These are phyloP conservation scores for Trichoplusia ni DNA, from an alignment of 1,140 invertebrate genomes.

Conservation along the genomic window DNA sequence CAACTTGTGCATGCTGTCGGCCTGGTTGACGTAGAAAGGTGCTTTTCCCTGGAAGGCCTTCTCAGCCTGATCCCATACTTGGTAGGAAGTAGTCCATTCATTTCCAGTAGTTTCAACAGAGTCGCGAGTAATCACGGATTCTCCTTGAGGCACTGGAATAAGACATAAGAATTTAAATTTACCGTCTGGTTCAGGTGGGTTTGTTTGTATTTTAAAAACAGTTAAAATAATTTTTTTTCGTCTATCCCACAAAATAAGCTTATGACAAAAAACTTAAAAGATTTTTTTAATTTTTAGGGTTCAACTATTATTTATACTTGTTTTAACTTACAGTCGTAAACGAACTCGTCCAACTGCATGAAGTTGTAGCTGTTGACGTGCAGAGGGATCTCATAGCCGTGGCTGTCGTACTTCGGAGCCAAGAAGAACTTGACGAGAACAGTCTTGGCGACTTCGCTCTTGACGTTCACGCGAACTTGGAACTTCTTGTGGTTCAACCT, in stretches of 20 bases:
- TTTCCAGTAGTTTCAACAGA: constrained; percentile 70
- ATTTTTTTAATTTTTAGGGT: no score
- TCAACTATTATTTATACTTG: background rate
- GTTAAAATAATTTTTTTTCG: background rate
- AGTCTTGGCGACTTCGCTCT: constrained; percentile 54
- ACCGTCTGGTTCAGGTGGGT: background rate
- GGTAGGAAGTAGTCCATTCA: constrained; percentile 59
- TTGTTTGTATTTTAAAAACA: background rate
- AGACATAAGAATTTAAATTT: no score
- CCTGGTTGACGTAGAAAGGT: background rate
- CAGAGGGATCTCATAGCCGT: constrained; percentile 76
- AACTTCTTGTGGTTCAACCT: constrained; percentile 86
- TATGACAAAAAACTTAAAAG: no score
- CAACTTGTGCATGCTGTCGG: background rate
- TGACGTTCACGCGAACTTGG: constrained; percentile 76
- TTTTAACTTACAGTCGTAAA: constrained; percentile 65
- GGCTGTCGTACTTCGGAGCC: constrained; percentile 85
- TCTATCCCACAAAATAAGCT: background rate
- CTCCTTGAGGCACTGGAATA: constrained; percentile 73
- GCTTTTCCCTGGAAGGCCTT: background rate
- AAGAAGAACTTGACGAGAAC: constrained; percentile 85
- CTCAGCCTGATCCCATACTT: background rate
- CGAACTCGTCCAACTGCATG: constrained; percentile 79
- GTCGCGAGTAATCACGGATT: constrained; percentile 71
- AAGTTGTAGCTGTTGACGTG: constrained; percentile 81